phyloP scores from a whole-genome alignment of 1,140 invertebrate genomes.

The Drosophila jambulina region DNA sequence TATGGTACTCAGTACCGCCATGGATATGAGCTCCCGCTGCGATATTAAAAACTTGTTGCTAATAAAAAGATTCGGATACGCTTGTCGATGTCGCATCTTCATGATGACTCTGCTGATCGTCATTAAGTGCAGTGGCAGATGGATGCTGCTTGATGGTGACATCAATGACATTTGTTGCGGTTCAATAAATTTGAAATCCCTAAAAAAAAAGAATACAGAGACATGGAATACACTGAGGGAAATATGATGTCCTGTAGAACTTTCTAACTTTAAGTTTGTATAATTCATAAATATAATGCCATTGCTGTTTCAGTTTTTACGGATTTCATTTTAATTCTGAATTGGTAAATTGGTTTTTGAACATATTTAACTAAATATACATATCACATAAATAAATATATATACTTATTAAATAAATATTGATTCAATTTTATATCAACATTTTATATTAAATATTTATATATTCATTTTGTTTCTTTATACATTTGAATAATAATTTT shows the following conservation, averaged over 20 bases:
- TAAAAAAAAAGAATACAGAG: slow-evolving; percentile 29
- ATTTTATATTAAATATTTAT: too few relatives aligned
- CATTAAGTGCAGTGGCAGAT: slow-evolving; percentile 38
- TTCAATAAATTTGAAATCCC: slow-evolving; percentile 79
- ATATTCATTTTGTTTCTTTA: too few relatives aligned
- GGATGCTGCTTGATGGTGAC: slow-evolving; percentile 57
- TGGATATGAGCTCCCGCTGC: slow-evolving; percentile 57
- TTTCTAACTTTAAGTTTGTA: too few relatives aligned
- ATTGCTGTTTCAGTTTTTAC: not conserved
- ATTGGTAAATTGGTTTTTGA: not conserved
- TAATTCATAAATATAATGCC: not conserved
- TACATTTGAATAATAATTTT: too few relatives aligned
- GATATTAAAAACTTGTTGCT: slow-evolving; percentile 83
- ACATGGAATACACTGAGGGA: not conserved
- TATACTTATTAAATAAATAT: too few relatives aligned
- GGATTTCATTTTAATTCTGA: not conserved
- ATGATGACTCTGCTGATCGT: slow-evolving; percentile 35
- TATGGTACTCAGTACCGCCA: slow-evolving; percentile 37
- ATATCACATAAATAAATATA: too few relatives aligned
- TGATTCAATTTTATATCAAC: too few relatives aligned
- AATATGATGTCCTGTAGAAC: fast-evolving
- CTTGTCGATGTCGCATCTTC: slow-evolving; percentile 45
- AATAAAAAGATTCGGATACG: slow-evolving; percentile 70
- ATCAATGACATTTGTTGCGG: slow-evolving; percentile 83
- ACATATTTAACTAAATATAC: not conserved